These are phyloP conservation scores for Sprattus sprattus DNA, from an alignment of 2,113 vertebrate genomes.

Conservation along the genomic window DNA sequence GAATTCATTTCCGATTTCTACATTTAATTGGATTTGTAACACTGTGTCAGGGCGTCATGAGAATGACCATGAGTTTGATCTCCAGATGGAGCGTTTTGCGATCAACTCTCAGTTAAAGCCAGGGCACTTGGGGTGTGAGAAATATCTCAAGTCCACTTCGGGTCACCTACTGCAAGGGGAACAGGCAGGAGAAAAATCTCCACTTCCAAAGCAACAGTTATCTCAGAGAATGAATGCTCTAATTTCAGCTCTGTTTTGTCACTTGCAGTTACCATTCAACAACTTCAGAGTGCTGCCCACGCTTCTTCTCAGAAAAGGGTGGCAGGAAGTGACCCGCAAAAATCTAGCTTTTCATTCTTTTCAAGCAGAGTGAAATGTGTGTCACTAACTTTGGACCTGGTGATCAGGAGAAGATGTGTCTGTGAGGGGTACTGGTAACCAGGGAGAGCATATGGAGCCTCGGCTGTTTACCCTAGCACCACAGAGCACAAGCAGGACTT, in stretches of 20 bases:
- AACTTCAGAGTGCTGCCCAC: background rate
- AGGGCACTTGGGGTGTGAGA: conserved; percentile 2
- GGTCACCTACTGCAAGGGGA: background rate
- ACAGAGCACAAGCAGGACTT: background rate
- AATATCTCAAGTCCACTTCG: background rate
- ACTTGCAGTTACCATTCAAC: background rate
- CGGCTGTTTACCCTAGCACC: background rate
- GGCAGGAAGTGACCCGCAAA: background rate
- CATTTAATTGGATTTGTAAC: background rate
- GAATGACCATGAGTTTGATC: background rate
- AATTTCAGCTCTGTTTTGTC: background rate
- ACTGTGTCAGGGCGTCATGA: background rate
- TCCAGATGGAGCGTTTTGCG: background rate
- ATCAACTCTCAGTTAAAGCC: background rate
- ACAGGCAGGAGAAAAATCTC: background rate
- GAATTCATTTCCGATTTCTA: background rate
- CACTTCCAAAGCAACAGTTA: background rate
- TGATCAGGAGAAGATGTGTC: background rate
- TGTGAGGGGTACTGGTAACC: background rate
- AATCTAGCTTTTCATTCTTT: background rate
- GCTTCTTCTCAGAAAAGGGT: background rate
- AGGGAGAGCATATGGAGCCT: background rate
- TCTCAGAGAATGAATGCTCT: background rate
- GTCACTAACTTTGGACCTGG: background rate
- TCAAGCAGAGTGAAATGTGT: background rate